Conservation (phyloP, 2,888 invertebrate genomes). For the Habrosyne pyritoides region DNA sequence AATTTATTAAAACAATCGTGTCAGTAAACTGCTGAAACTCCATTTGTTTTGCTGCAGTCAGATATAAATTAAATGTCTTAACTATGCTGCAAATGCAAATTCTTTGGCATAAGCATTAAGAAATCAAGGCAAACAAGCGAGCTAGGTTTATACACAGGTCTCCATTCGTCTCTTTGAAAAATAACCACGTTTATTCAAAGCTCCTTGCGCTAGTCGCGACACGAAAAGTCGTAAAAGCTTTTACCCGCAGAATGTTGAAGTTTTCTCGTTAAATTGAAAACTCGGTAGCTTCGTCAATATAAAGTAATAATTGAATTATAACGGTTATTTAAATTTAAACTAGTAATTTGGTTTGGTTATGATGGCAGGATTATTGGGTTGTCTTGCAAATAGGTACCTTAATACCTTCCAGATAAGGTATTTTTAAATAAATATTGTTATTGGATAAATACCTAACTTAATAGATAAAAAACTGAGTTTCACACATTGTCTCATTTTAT, state of each 20-base stretch:
- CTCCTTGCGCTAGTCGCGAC: constrained; percentile 7
- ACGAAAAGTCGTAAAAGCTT: constrained; percentile 22
- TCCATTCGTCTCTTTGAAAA: constrained; percentile 10
- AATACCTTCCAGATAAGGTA: no score
- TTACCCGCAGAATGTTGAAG: constrained; percentile 23
- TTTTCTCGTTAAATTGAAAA: constrained; percentile 41
- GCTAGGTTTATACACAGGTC: background rate
- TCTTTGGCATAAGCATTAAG: background rate
- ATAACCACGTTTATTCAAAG: constrained; percentile 9
- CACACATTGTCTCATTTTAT: no score
- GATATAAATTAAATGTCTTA: no score
- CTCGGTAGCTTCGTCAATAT: constrained; percentile 19
- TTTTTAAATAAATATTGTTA: no score
- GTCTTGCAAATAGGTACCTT: no score
- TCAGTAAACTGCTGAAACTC: no score
- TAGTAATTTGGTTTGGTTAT: background rate
- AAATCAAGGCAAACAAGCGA: background rate
- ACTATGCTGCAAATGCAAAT: background rate
- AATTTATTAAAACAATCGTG: no score
- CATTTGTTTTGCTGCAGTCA: no score
- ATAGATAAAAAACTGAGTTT: no score
- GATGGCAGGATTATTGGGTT: no score
- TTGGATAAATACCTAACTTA: no score
- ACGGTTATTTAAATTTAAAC: background rate
- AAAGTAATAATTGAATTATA: constrained; percentile 25